Percentiles rank a stretch among this genome's conserved stretches.
Conservation (phyloP, 2,888 invertebrate genomes). For the Scaptomyza tumidula region DNA sequence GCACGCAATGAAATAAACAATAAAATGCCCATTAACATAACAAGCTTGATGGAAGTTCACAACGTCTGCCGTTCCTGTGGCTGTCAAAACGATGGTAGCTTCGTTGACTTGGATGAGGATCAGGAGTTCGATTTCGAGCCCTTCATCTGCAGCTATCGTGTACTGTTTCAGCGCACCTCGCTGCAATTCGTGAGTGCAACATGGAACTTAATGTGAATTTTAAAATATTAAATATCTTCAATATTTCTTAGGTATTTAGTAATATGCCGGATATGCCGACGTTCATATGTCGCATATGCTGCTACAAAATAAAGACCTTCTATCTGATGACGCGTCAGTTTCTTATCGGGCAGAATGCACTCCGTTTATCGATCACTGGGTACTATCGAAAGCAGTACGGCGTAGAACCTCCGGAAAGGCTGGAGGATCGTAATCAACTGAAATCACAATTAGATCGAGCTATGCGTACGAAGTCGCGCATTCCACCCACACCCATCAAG, state of each 20-base stretch:
- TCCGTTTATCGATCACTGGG: slow-evolving; percentile 35
- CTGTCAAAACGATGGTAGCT: slow-evolving; percentile 27
- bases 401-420: slow-evolving; percentile 31
- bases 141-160: slow-evolving; percentile 33
- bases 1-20: slow-evolving; percentile 2
- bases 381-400: slow-evolving; percentile 40
- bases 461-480: not conserved
- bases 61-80: slow-evolving; percentile 36
- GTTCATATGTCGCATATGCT: slow-evolving; percentile 37
- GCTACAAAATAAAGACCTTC: slow-evolving; percentile 38
- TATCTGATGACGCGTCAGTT: slow-evolving; percentile 47
- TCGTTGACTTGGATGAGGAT: slow-evolving; percentile 26
- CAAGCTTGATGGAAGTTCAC: slow-evolving; percentile 8
- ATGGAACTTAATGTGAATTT: too few species aligned
- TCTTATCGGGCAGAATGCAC: slow-evolving; percentile 34
- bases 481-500: not conserved
- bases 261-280: slow-evolving; percentile 48
- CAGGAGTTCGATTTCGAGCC: slow-evolving; percentile 49
- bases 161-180: slow-evolving; percentile 44
- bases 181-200: slow-evolving; percentile 42
- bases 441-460: slow-evolving; percentile 10
- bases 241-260: slow-evolving; percentile 28
- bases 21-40: not conserved
- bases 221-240: too few species aligned
- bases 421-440: slow-evolving; percentile 21